phyloP scores from a whole-genome alignment of 2,888 invertebrate genomes.

The Megastigmus dorsalis region DNA sequence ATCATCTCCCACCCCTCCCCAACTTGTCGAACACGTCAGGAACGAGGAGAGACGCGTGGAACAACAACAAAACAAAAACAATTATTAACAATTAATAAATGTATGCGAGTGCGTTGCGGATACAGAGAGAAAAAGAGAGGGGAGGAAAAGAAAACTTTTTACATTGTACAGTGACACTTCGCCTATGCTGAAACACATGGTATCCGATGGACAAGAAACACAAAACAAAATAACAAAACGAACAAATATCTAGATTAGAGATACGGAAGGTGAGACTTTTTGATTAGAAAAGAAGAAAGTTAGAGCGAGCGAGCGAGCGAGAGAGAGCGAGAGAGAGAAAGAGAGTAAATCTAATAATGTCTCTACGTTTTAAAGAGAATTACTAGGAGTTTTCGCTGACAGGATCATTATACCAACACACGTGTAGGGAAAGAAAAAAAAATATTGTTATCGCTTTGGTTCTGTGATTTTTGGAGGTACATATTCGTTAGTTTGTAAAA shows the following conservation, averaged over 20 bases:
- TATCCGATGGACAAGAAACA: conserved; percentile 58
- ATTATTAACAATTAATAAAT: too few relatives aligned
- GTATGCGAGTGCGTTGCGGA: conserved; percentile 47
- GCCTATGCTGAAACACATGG: conserved; percentile 68
- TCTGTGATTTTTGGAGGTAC: conserved; percentile 73
- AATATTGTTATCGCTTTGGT: conserved; percentile 68
- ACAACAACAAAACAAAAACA: conserved; percentile 59
- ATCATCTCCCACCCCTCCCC: conserved; percentile 63
- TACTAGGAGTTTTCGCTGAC: conserved; percentile 29
- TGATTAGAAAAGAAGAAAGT: conserved; percentile 31
- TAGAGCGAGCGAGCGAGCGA: conserved; percentile 44
- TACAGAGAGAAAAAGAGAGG: too few relatives aligned
- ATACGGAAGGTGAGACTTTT: conserved; percentile 30
- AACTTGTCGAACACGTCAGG: background rate
- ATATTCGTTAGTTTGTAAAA: conserved; percentile 73
- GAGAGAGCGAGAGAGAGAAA: conserved; percentile 38
- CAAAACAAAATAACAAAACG: conserved; percentile 46
- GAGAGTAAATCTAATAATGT: conserved; percentile 30
- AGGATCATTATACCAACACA: conserved; percentile 41
- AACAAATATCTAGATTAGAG: conserved; percentile 43
- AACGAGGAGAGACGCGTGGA: conserved; percentile 56
- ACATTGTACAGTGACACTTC: conserved; percentile 74
- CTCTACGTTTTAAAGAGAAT: conserved; percentile 45
- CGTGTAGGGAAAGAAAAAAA: conserved; percentile 39
- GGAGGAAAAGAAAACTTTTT: conserved; percentile 71